phyloP scores from a whole-genome alignment of 2,888 invertebrate genomes.

The Agapostemon virescens region DNA sequence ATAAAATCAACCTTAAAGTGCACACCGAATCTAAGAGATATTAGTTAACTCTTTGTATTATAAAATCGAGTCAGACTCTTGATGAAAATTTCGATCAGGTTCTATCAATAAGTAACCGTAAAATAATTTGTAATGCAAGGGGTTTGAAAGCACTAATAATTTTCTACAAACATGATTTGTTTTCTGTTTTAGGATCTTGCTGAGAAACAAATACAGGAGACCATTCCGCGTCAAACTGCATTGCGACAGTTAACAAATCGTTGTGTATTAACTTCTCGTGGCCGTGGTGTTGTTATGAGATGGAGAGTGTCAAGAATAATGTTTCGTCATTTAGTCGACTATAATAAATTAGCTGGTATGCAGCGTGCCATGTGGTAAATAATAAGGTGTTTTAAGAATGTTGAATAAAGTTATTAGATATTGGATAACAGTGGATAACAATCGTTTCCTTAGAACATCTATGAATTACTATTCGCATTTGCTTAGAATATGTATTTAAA shows the following conservation, averaged over 20 bases:
- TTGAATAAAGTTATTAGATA: constrained; percentile 16
- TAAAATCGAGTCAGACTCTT: neutral
- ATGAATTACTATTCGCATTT: neutral
- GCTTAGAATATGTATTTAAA: neutral
- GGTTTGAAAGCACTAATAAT: neutral
- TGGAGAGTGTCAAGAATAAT: constrained; percentile 95
- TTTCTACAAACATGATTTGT: neutral
- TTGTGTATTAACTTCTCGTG: constrained; percentile 94
- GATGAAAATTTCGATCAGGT: no score
- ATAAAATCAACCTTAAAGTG: constrained; percentile 10
- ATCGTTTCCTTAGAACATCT: neutral
- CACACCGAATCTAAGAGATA: neutral
- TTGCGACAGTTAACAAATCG: constrained; percentile 86
- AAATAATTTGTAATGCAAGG: neutral
- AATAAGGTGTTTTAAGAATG: neutral
- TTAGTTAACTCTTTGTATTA: neutral
- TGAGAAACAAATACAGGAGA: constrained; percentile 86
- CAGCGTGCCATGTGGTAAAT: constrained; percentile 95
- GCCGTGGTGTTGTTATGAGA: constrained; percentile 88
- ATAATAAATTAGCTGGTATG: constrained; percentile 94
- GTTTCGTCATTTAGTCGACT: constrained; percentile 95
- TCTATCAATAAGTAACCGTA: no score
- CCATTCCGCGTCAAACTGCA: constrained; percentile 88
- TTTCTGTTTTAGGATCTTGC: constrained; percentile 85
- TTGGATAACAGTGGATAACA: neutral